Evolutionary conservation across 2,888 invertebrate species (phyloP), one percentile per base, ranked within the genome.

Genomic region (Brassicogethes aeneus): DNA sequence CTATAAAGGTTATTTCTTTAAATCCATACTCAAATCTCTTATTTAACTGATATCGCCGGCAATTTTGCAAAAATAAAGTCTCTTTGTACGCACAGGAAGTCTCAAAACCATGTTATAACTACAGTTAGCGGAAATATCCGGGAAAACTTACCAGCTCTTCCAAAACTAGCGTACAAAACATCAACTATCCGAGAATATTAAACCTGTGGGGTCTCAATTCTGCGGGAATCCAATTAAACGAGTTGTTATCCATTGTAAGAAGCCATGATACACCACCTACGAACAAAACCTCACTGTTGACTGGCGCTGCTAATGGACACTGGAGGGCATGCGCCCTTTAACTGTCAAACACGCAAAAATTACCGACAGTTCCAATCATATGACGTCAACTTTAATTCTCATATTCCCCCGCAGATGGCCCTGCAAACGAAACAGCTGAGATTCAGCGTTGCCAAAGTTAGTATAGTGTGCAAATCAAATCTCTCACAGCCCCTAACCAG

Each of bases 261-360:
- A 59, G 61, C 62, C 62, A 64, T 63, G 60, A 61, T 58, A 62
- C 56, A 61, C 54, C 48, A 50, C 42, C 40, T 41, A 46, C 42
- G 47, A 47, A 13, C 50, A 44, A 51, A 47, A 46, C 46, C 51
- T 51, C 54, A 56, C 55, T 51, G 45, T 42, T 41, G 37, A 43
- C 41, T 45, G 45, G 40, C 43, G 45, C 44, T 32, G 32, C 12
- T 12, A 32, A 32, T 12, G 10, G 32, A 32, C 8, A 10, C 23
- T 5, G 5, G 5, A 7, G 23, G 5, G 23, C 5, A 5, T 23
- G 23, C 23, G 23, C 10, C 23, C 5, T 23, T 23, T n/a, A 5
- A 23, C 23, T 23, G 23, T 23, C 5, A 23, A 5, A 23, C 23
- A 7, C 5, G 5, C 23, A 23, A 23, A 23, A 23, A n/a, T n/a